Percentiles rank a stretch among this genome's conserved stretches.
phyloP scores from a whole-genome alignment of 2,797 vertebrate species.

The Pitangus sulphuratus region DNA sequence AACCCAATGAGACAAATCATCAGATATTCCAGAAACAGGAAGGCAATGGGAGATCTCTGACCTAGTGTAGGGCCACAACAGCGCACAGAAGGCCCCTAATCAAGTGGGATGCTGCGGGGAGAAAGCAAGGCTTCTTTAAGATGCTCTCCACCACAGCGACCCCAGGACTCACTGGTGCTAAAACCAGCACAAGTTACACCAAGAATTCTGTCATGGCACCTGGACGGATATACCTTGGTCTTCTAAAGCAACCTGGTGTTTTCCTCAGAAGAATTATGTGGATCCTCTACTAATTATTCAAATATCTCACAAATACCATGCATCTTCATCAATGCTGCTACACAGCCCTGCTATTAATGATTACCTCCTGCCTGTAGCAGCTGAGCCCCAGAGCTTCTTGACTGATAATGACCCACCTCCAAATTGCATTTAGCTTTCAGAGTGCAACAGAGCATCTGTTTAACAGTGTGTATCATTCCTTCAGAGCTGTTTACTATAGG shows the following conservation, averaged over 20 bases:
- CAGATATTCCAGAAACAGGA: background rate
- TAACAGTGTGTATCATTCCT: background rate
- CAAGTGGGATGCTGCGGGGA: background rate
- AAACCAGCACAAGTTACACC: background rate
- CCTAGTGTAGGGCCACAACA: background rate
- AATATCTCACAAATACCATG: background rate
- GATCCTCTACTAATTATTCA: background rate
- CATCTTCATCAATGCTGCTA: background rate
- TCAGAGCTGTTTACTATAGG: background rate
- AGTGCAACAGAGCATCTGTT: constrained; percentile 9
- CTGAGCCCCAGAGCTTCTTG: background rate
- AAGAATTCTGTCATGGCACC: background rate
- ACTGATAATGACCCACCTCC: background rate
- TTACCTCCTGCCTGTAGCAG: background rate
- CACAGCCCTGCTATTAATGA: background rate
- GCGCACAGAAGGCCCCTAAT: background rate
- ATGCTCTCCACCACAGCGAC: background rate
- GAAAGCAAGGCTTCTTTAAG: background rate
- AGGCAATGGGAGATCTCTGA: background rate
- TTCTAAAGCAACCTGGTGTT: background rate
- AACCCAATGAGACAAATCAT: background rate
- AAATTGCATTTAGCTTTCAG: background rate
- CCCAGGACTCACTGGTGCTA: background rate
- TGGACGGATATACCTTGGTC: background rate
- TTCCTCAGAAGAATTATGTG: background rate